These are phyloP conservation scores for Euproctis similis DNA, from an alignment of 2,888 invertebrate species.

Conservation along the genomic window DNA sequence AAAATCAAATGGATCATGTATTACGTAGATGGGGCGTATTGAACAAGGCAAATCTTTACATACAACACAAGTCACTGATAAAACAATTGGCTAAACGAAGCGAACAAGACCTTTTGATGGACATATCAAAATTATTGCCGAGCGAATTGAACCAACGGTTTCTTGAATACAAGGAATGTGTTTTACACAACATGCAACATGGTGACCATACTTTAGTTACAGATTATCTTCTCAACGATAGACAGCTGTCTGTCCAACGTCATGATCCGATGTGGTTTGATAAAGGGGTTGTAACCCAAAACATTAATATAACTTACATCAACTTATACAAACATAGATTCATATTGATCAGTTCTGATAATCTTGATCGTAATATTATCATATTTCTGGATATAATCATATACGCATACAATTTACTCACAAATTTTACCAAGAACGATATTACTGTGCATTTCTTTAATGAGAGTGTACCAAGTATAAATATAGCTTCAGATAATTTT, in stretches of 20 bases:
- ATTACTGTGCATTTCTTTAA: no score
- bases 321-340: constrained; percentile 12
- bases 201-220: neutral
- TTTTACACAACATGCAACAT: constrained; percentile 5
- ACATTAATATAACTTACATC: constrained; percentile 9
- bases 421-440: no score
- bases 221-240: constrained; percentile 6
- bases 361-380: constrained; percentile 9
- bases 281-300: constrained; percentile 14
- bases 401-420: constrained; percentile 35
- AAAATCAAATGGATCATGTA: constrained; percentile 19
- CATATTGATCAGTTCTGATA: constrained; percentile 5
- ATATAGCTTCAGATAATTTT: constrained; percentile 1
- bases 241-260: neutral
- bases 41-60: accelerated
- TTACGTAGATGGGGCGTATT: constrained; percentile 9
- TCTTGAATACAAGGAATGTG: constrained; percentile 3
- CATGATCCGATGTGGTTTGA: constrained; percentile 17
- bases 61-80: constrained; percentile 2
- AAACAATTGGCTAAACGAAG: constrained; percentile 7
- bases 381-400: constrained; percentile 31
- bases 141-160: constrained; percentile 5
- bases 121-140: constrained; percentile 2
- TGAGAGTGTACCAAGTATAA: no score
- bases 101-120: neutral